Evolutionary conservation across 2,797 vertebrate species (phyloP).

Genomic region (Salmo trutta): DNA sequence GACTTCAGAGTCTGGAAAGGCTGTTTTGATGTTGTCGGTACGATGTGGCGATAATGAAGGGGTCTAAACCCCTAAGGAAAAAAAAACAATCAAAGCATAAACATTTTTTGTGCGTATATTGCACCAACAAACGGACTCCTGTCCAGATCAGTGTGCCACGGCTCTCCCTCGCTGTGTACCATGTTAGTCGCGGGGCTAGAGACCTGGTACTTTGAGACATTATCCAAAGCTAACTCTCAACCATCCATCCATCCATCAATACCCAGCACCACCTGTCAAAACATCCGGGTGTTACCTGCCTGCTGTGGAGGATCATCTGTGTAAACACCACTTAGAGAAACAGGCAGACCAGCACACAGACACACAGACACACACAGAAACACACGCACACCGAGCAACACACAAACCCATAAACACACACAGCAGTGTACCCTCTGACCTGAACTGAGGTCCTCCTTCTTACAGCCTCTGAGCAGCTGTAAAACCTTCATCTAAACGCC

Average conservation of each 20-base stretch:
- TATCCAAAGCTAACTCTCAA: background rate
- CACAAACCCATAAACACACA: conserved; percentile 18
- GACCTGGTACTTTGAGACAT: background rate
- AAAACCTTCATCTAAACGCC: conserved; percentile 2
- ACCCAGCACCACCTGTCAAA: conserved; percentile 58
- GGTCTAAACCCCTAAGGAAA: background rate
- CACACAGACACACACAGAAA: conserved; percentile 5
- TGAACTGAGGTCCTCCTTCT: conserved; percentile 1
- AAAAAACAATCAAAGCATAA: too few relatives aligned
- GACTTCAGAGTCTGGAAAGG: too few relatives aligned
- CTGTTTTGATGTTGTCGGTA: too few relatives aligned
- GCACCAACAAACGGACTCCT: background rate
- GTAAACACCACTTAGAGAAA: conserved; percentile 50
- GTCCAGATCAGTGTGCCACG: background rate
- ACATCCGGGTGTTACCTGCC: conserved; percentile 65
- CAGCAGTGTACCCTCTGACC: conserved; percentile 13
- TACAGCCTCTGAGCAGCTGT: conserved; percentile 7
- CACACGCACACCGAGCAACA: conserved; percentile 6
- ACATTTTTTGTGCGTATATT: background rate
- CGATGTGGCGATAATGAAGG: too few relatives aligned
- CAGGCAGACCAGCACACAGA: conserved; percentile 2
- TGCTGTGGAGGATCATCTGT: conserved; percentile 64
- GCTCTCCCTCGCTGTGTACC: background rate
- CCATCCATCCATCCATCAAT: background rate
- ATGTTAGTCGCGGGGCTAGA: background rate